Evolutionary conservation across 2,797 vertebrate species (phyloP), one percentile per base, ranked within the genome.

Genomic region (Xerus rutilus): DNA sequence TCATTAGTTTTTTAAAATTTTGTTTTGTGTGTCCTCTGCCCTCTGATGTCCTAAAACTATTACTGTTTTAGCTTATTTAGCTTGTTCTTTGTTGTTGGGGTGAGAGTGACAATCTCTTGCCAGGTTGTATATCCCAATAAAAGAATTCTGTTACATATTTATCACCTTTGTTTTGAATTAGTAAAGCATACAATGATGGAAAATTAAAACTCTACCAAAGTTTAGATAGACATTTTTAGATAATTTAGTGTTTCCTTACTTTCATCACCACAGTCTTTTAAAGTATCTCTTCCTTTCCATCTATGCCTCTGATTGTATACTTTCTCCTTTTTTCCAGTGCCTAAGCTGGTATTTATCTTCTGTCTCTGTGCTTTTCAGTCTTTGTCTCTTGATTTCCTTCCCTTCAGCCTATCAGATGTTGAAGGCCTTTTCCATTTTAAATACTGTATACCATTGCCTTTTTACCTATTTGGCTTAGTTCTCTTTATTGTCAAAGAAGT

Each of bases 161-260:
- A 49, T 94, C 69, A 64, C 39, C 76, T 92, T 94, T 69, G 3
- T 76, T 94, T 89, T 92, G 54, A 72, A 52, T 70, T 72, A 86
- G 25, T 84, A 74, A 95, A 89, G 54, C 35, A 57, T 94, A 23
- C 52, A 86, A 77, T 86, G 52, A 76, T 83, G 47, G 86, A 94
- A 77, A 78, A 73, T 86, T 92, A 76, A 92, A 89, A 82, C 39
- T 62, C 39, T 62, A 47, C 54, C 39, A 64, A 70, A 64, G n/a
- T 92, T 86, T 92, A 92, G 74, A 20, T 91, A 88, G 54, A 47
- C 47, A 30, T 77, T 89, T 91, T 82, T 89, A 86, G 52, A 45
- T 85, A 52, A 69, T 32, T 52, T 93, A 69, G 23, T 59, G 32
- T 8, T 89, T 92, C 35, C 18, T 89, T 92, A 62, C 30, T 21